Evolutionary conservation across 2,113 vertebrate genomes (phyloP).

Genomic region (Pyxicephalus adspersus): DNA sequence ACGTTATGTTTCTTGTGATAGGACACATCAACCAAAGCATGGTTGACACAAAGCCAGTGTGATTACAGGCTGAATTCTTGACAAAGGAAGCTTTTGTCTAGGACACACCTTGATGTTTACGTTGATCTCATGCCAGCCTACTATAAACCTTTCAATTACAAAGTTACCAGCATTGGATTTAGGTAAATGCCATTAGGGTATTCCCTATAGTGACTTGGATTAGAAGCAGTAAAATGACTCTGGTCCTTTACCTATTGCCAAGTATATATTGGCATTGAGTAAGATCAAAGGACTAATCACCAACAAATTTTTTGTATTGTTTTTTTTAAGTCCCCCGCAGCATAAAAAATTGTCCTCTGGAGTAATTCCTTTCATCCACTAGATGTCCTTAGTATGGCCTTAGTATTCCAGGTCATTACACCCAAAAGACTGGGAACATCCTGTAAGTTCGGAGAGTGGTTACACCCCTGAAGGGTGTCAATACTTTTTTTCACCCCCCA

Average conservation of each 20-base stretch:
- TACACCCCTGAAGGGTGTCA: too few species aligned
- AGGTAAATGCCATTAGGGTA: background rate
- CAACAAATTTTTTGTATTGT: too few species aligned
- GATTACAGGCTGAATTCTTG: background rate
- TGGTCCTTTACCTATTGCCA: too few species aligned
- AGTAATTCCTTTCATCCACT: background rate
- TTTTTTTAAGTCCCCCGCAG: too few species aligned
- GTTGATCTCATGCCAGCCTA: background rate
- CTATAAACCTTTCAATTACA: slow-evolving; percentile 1
- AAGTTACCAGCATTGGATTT: background rate
- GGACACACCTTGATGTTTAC: slow-evolving; percentile 15
- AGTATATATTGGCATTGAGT: too few species aligned
- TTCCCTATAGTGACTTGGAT: background rate
- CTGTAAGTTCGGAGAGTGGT: too few species aligned
- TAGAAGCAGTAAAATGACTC: background rate
- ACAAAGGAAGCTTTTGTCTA: slow-evolving; percentile 11
- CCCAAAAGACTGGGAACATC: too few species aligned
- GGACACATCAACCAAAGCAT: background rate
- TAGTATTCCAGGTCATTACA: too few species aligned
- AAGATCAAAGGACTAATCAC: too few species aligned
- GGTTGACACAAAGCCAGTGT: background rate
- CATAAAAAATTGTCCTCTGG: too few species aligned
- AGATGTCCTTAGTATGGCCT: too few species aligned
- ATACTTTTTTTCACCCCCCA: too few species aligned
- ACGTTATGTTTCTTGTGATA: background rate